phyloP scores from a whole-genome alignment of 2,113 vertebrate species.

The Gymnogyps californianus region DNA sequence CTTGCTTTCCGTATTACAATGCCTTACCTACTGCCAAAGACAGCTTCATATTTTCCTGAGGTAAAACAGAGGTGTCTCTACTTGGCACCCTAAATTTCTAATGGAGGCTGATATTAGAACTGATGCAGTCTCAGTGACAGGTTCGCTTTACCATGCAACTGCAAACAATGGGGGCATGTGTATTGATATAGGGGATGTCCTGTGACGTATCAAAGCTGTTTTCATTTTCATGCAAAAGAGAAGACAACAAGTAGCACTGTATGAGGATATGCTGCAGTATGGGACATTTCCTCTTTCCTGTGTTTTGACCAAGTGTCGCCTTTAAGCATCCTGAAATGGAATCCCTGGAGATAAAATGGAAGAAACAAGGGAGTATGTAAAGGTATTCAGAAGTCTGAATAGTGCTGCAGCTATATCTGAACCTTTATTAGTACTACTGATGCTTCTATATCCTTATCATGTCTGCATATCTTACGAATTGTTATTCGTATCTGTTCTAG shows the following conservation, averaged over 20 bases:
- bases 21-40: not conserved
- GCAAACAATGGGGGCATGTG: not conserved
- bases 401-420: not conserved
- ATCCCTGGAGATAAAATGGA: not conserved
- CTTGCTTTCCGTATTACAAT: not conserved
- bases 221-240: not conserved
- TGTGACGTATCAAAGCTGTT: not conserved
- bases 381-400: not conserved
- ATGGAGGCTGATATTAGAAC: not conserved
- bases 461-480: not conserved
- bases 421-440: not conserved
- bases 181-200: not conserved
- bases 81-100: not conserved
- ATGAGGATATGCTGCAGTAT: not conserved
- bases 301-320: not conserved
- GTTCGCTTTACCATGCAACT: rapidly evolving
- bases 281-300: not conserved
- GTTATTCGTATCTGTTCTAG: not conserved
- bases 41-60: not conserved
- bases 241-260: not conserved
- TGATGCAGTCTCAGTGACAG: not conserved
- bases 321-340: not conserved
- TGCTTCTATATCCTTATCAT: not conserved
- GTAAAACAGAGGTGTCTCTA: not conserved
- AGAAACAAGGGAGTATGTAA: not conserved